phyloP scores from a whole-genome alignment of 2,797 vertebrate species.

The Lacerta viridis region DNA sequence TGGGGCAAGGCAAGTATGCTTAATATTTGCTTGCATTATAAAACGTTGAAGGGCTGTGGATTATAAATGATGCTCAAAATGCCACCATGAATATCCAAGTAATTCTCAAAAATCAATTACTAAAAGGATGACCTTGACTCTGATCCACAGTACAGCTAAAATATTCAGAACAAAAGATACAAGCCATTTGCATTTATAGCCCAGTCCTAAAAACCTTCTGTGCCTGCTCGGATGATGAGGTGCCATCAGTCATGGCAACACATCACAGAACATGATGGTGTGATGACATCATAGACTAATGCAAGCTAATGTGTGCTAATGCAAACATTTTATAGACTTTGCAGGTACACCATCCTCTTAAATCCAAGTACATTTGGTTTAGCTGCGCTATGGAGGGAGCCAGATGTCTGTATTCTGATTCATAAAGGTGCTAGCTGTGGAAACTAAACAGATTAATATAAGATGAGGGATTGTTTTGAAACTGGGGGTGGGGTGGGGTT shows the following conservation, averaged over 20 bases:
- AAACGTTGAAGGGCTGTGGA: not conserved
- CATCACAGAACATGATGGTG: not conserved
- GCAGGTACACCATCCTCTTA: not conserved
- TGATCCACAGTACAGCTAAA: not conserved
- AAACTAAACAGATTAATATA: not conserved
- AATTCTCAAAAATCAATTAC: not conserved
- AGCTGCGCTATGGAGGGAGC: not conserved
- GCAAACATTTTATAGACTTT: not conserved
- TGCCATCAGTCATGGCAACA: not conserved
- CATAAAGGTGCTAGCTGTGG: not conserved
- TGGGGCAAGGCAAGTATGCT: too few relatives aligned
- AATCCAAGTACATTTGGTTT: not conserved
- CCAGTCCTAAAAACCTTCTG: not conserved
- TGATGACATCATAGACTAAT: not conserved
- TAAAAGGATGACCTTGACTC: not conserved
- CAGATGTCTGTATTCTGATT: not conserved
- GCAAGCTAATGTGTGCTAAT: not conserved
- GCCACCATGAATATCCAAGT: not conserved
- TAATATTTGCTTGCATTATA: conserved; percentile 3
- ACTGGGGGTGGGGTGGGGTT: not conserved
- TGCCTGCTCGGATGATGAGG: not conserved
- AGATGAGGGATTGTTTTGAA: not conserved
- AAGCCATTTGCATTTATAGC: not conserved
- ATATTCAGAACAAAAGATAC: not conserved
- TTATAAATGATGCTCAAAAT: not conserved